Evolutionary conservation across 1,140 invertebrate genomes (phyloP).

Genomic region (Drosophila carrolli): DNA sequence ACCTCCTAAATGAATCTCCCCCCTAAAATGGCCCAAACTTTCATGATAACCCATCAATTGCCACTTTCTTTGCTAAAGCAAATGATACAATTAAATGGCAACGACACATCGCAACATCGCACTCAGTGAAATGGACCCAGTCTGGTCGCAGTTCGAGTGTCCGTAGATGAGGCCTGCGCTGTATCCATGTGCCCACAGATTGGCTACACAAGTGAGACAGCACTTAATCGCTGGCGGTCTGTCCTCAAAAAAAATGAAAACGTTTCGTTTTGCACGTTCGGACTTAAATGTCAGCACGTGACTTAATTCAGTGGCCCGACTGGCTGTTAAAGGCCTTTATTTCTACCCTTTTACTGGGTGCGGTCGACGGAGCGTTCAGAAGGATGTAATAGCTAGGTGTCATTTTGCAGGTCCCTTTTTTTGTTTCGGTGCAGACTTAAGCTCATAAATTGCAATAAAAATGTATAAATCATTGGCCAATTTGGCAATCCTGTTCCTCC

Average conservation of each 20-base stretch:
- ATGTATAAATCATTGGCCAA: not conserved
- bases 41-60: constrained; percentile 33
- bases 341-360: constrained; percentile 2
- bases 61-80: constrained; percentile 37
- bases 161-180: not conserved
- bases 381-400: not conserved
- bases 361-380: too few species aligned
- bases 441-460: constrained; percentile 23
- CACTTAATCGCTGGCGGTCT: constrained; percentile 38
- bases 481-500: too few species aligned
- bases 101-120: constrained; percentile 17
- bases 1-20: too few species aligned
- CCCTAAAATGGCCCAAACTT: not conserved
- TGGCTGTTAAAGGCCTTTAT: constrained; percentile 4
- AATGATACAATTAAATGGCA: constrained; percentile 49
- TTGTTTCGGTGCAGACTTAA: not conserved
- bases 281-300: constrained; percentile 80
- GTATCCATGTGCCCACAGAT: constrained; percentile 17
- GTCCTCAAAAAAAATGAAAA: constrained; percentile 16
- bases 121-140: not conserved
- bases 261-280: constrained; percentile 71
- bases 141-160: not conserved
- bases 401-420: not conserved
- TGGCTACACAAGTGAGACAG: constrained; percentile 32
- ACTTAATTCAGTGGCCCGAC: constrained; percentile 46